A percentile compares a stretch with the other conserved stretches of the same genome.
Evolutionary conservation across 1,140 invertebrate genomes (phyloP).

Genomic region (Melipona quadrifasciata): DNA sequence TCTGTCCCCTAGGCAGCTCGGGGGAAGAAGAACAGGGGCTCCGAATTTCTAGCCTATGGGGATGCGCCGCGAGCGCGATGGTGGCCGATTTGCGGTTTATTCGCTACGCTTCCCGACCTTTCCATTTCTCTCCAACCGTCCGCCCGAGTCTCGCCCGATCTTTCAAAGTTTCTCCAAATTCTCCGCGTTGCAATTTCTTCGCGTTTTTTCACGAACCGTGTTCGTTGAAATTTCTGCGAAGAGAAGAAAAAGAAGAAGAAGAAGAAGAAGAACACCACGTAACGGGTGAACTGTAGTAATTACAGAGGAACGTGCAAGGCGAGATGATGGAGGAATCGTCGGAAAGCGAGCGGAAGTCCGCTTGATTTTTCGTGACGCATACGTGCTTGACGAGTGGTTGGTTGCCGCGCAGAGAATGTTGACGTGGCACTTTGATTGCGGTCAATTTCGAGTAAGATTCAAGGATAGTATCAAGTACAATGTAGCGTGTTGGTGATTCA

Average conservation of each 20-base stretch:
- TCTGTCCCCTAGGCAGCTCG: conserved; percentile 15
- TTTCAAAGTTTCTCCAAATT: background rate
- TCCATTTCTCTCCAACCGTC: background rate
- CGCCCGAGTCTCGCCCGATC: background rate
- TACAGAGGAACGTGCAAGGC: no score
- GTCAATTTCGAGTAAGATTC: conserved; percentile 66
- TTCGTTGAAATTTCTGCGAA: no score
- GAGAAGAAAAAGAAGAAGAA: no score
- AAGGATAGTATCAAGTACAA: conserved; percentile 61
- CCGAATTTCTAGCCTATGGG: conserved; percentile 70
- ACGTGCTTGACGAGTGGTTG: background rate
- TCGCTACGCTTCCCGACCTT: conserved; percentile 28
- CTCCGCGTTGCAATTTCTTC: no score
- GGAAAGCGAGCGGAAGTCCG: conserved; percentile 34
- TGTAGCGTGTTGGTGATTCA: conserved; percentile 4
- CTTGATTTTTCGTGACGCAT: conserved; percentile 39
- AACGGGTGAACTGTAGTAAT: background rate
- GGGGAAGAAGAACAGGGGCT: conserved; percentile 45
- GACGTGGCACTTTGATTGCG: conserved; percentile 69
- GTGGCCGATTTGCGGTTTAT: conserved; percentile 76
- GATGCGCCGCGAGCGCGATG: conserved; percentile 68
- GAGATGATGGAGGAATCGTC: background rate
- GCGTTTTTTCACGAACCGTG: no score
- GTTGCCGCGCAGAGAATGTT: conserved; percentile 50
- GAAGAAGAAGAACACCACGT: no score